phyloP scores from a whole-genome alignment of 1,140 invertebrate genomes.

The Penaeus indicus region DNA sequence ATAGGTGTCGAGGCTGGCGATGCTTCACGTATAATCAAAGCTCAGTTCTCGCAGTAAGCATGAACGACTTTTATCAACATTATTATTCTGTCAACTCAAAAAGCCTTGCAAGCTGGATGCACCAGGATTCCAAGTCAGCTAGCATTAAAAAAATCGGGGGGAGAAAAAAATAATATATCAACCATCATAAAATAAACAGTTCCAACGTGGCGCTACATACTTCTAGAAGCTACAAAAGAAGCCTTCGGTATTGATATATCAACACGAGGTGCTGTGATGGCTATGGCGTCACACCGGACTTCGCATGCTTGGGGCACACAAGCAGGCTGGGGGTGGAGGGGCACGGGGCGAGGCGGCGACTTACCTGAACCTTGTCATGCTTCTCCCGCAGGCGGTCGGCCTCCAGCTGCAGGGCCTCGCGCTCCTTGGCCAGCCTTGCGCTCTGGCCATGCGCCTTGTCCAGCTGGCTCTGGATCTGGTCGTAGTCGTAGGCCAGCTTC shows the following conservation, averaged over 20 bases:
- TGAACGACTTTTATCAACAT: neutral
- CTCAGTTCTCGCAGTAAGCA: slow-evolving; percentile 43
- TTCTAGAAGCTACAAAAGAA: slow-evolving; percentile 43
- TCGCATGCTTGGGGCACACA: slow-evolving; percentile 13
- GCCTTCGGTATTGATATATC: slow-evolving; percentile 20
- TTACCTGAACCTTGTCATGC: slow-evolving; percentile 89
- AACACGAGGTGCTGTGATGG: slow-evolving; percentile 36
- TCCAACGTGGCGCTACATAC: slow-evolving; percentile 37
- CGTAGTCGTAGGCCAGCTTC: slow-evolving; percentile 89
- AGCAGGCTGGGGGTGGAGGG: slow-evolving; percentile 27
- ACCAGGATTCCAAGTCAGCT: slow-evolving; percentile 51
- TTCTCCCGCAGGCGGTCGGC: slow-evolving; percentile 89
- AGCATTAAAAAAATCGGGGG: slow-evolving; percentile 8
- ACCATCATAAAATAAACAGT: slow-evolving; percentile 32
- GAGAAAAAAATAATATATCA: slow-evolving; percentile 9
- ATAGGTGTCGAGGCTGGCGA: slow-evolving; percentile 37
- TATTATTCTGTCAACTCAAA: slow-evolving; percentile 36
- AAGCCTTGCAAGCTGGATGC: slow-evolving; percentile 50
- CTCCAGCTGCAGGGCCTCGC: slow-evolving; percentile 86
- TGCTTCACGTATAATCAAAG: slow-evolving; percentile 36
- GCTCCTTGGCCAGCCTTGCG: slow-evolving; percentile 88
- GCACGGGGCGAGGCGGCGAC: slow-evolving; percentile 29
- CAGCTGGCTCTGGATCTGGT: slow-evolving; percentile 88
- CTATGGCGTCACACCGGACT: slow-evolving; percentile 40
- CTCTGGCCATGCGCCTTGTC: slow-evolving; percentile 90